Percentiles rank a stretch among this genome's conserved stretches.
These are phyloP conservation scores for Lacanobia wlatinum DNA, from an alignment of 2,888 invertebrate genomes.

Conservation along the genomic window DNA sequence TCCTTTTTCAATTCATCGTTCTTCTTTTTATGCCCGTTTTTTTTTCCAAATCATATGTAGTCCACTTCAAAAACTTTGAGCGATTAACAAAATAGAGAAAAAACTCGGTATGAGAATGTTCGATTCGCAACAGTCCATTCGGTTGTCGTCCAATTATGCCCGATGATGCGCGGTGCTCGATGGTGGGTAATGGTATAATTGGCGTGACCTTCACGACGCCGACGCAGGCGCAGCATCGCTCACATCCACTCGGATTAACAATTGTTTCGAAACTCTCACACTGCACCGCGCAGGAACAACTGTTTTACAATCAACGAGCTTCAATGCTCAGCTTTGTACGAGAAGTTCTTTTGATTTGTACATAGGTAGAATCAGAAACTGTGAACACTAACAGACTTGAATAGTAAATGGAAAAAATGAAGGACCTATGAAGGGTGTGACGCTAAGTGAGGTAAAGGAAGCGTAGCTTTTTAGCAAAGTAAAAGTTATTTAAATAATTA, in stretches of 20 bases:
- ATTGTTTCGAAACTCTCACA: conserved; percentile 53
- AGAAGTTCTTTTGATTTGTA: conserved; percentile 4
- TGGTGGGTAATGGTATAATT: conserved; percentile 60
- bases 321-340: background rate
- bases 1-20: conserved; percentile 17
- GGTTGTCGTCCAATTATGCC: conserved; percentile 60
- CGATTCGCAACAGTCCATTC: conserved; percentile 66
- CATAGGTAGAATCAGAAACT: background rate
- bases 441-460: background rate
- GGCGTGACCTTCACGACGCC: conserved; percentile 59
- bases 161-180: conserved; percentile 30
- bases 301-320: conserved; percentile 10
- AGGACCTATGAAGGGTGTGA: background rate
- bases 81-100: conserved; percentile 44
- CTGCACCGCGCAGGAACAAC: background rate
- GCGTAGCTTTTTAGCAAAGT: too few species aligned
- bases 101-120: conserved; percentile 37
- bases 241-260: conserved; percentile 37
- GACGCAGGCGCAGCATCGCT: conserved; percentile 31
- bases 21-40: conserved; percentile 30
- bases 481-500: too few species aligned
- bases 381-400: background rate
- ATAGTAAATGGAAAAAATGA: background rate
- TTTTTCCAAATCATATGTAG: conserved; percentile 33
- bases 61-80: conserved; percentile 29